Evolutionary conservation across 2,797 vertebrate genomes (phyloP).

Genomic region (Etheostoma perlongum): DNA sequence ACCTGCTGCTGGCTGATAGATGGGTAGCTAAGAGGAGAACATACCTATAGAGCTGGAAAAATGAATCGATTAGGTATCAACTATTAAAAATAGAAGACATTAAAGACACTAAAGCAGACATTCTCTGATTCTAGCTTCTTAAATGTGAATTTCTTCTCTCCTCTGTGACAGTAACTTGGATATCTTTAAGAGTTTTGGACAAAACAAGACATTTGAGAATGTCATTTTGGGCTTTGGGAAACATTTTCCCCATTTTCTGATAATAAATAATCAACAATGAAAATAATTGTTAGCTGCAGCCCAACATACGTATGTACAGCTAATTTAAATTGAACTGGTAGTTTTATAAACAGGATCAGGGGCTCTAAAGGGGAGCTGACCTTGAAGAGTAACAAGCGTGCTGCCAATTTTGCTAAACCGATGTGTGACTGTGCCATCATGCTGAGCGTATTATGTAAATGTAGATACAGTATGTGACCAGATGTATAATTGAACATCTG

Average conservation of each 20-base stretch:
- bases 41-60: not conserved
- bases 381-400: not conserved
- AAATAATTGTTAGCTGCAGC: too few species aligned
- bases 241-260: too few species aligned
- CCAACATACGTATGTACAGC: not conserved
- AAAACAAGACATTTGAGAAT: too few species aligned
- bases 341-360: not conserved
- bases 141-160: too few species aligned
- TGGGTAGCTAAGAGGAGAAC: not conserved
- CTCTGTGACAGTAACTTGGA: too few species aligned
- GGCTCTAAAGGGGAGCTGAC: slow-evolving; percentile 12
- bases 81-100: too few species aligned
- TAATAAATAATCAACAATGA: too few species aligned
- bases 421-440: slow-evolving; percentile 7
- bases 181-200: too few species aligned
- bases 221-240: too few species aligned
- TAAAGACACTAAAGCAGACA: too few species aligned
- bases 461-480: slow-evolving; percentile 10
- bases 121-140: too few species aligned
- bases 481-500: slow-evolving; percentile 43
- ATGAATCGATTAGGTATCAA: too few species aligned
- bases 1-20: not conserved
- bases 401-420: not conserved
- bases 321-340: not conserved
- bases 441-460: slow-evolving; percentile 52